phyloP scores from a whole-genome alignment of 2,888 invertebrate genomes.

The Trypoxylon attenuatum region DNA sequence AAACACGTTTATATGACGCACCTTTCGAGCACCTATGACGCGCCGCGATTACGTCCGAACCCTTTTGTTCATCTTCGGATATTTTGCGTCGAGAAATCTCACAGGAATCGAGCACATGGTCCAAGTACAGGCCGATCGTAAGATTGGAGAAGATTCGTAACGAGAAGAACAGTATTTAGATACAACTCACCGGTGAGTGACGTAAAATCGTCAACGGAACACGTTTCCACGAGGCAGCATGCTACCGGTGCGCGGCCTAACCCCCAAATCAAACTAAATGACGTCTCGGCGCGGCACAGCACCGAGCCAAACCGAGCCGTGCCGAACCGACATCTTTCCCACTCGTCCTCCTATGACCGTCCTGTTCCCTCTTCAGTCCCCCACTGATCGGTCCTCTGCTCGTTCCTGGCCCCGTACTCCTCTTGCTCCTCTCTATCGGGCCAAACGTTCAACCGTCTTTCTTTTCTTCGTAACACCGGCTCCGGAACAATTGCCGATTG shows the following conservation, averaged over 20 bases:
- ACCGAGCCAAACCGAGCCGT: constrained; percentile 5
- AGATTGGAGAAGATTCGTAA: too few relatives aligned
- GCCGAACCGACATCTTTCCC: constrained; percentile 3
- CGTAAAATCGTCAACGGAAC: constrained; percentile 1
- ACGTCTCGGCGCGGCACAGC: constrained; percentile 24
- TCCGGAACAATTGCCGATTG: background rate
- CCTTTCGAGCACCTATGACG: too few relatives aligned
- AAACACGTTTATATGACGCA: too few relatives aligned
- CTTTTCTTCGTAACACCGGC: background rate
- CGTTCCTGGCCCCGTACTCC: background rate
- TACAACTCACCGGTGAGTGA: background rate
- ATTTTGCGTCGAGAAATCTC: too few relatives aligned
- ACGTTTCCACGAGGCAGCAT: constrained; percentile 34
- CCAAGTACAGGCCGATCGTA: too few relatives aligned
- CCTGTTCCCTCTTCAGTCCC: background rate
- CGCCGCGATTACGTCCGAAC: too few relatives aligned
- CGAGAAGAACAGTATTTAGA: background rate
- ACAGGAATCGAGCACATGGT: too few relatives aligned
- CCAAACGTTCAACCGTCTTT: constrained; percentile 1
- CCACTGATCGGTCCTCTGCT: background rate
- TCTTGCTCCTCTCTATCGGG: constrained; percentile 1
- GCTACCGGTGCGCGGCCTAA: constrained; percentile 39
- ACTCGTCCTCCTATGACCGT: constrained; percentile 1
- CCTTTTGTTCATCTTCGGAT: too few relatives aligned
- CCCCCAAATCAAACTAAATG: constrained; percentile 34